Base-by-base conservation (phyloP, 2,888 invertebrate species). In the Agrotis puta region DNA sequence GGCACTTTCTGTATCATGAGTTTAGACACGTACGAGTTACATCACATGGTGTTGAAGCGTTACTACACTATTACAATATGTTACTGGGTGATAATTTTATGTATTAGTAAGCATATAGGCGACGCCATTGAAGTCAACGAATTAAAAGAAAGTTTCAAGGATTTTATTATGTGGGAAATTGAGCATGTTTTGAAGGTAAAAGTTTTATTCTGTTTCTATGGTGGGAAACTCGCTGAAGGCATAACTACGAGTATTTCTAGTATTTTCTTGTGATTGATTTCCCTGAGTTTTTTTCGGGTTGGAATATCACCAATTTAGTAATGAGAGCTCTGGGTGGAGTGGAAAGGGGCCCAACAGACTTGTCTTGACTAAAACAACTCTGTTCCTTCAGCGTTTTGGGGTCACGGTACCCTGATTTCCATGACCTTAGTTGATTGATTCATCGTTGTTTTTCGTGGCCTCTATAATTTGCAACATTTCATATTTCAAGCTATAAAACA, bases 1-100 rank as follows among this genome's bases (percentile, higher is more conserved):
- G 65, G 18, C 47, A 64, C 79, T 80, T 80, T 82, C 79, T 73
- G 69, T 79, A 70, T 80, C 70, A 73, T 82, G 56, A 82, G 27
- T 80, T 69, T 51, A 67, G 65, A 61, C 83, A 82, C 83, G 83
- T 82, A 18, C 22, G 33, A 47, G 56, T 73, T 73, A 73, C 61
- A 67, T 79, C 69, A 80, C 39, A 53, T 64, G 65, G 65, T 56
- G 61, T 59, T 48, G 48, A 54, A 45, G 53, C 61, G 64, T 70
- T 78, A 81, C 27, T 47, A n/a, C n/a, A 64, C 56, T 72, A 59
- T 79, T 78, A 79, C 69, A 82, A 78, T 78, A 64, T 67, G 83
- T 73, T 80, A 82, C 69, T 82, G 33, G 66, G 79, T 72, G 83
- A 78, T 79, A 63, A 62, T 62, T 22, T 67, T 67, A 62, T 62